Base-by-base conservation (phyloP, 2,888 invertebrate genomes). In the Drosophila histrio region DNA sequence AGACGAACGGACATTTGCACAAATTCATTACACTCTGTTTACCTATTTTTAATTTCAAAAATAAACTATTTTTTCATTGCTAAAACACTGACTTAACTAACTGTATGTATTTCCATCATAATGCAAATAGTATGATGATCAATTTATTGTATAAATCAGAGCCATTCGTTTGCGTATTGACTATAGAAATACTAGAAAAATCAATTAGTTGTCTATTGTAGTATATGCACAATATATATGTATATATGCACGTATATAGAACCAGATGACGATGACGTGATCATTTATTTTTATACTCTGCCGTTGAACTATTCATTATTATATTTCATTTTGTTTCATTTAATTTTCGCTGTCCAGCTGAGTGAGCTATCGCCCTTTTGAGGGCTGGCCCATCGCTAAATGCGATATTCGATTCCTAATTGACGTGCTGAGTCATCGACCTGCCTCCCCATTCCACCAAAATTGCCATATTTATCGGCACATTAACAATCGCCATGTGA, bases 221-320 rank as follows among this genome's bases (percentile, higher is more conserved):
- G 53, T 60, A 36, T 19, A 21, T 36, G 32, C 47, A 49, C 36
- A 44, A 46, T 44, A 41, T 30, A 44, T 19, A 41, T 17, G 17
- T 36, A n/a, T 34, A 11, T 38, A 26, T 26, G 15, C 9, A 36
- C 17, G 46, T 36, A 17, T 46, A 59, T 59, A 50, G 49, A 43
- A 61, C 36, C 66, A 65, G 72, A 80, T 77, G 77, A 63, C 72
- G 80, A 66, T 79, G 80, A 79, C 80, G 80, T 68, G 80, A 77
- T 65, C 73, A 19, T 61, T 65, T 80, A 77, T 77, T 80, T 68
- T 63, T 68, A 72, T 67, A 46, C 43, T 32, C 43, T 32, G 49
- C 44, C 53, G 53, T 38, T 26, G 15, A 64, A 39, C 50, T 65
- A 53, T 70, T 41, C 49, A 53, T 54, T 49, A 44, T 64, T 49